Conservation (phyloP, 2,888 invertebrate genomes). For the Lagria hirta region DNA sequence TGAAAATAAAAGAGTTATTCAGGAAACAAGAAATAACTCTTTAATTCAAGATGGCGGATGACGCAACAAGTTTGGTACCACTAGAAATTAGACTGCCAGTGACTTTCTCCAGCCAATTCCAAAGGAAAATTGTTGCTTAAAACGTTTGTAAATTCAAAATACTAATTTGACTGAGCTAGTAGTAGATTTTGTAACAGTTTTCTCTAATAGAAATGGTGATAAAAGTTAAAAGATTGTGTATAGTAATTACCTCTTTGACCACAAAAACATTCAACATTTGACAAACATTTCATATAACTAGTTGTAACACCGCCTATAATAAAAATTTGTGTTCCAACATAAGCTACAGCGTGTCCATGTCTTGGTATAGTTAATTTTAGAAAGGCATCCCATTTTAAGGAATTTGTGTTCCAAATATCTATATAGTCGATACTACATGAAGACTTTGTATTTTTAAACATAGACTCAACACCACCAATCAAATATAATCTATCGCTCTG, state of each 20-base stretch:
- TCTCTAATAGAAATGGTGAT: not conserved
- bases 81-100: too few relatives aligned
- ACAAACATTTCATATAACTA: conserved; percentile 64
- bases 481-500: conserved; percentile 65
- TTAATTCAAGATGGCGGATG: too few relatives aligned
- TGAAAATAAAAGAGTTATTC: too few relatives aligned
- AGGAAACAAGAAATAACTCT: too few relatives aligned
- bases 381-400: conserved; percentile 60
- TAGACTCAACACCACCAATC: conserved; percentile 65
- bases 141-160: too few relatives aligned
- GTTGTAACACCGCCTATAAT: conserved; percentile 69
- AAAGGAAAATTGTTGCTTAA: too few relatives aligned
- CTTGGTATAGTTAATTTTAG: conserved; percentile 66
- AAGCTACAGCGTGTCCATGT: conserved; percentile 66
- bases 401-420: conserved; percentile 63
- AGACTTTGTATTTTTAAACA: conserved; percentile 30
- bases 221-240: too few relatives aligned
- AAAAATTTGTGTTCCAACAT: conserved; percentile 65
- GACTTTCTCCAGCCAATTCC: too few relatives aligned
- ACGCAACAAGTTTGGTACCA: too few relatives aligned
- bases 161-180: too few relatives aligned
- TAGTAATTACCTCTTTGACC: conserved; percentile 59
- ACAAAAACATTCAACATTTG: conserved; percentile 68
- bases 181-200: not conserved
- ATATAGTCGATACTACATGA: conserved; percentile 62